Conservation (phyloP, 2,113 vertebrate species). For the Hemiscyllium ocellatum region DNA sequence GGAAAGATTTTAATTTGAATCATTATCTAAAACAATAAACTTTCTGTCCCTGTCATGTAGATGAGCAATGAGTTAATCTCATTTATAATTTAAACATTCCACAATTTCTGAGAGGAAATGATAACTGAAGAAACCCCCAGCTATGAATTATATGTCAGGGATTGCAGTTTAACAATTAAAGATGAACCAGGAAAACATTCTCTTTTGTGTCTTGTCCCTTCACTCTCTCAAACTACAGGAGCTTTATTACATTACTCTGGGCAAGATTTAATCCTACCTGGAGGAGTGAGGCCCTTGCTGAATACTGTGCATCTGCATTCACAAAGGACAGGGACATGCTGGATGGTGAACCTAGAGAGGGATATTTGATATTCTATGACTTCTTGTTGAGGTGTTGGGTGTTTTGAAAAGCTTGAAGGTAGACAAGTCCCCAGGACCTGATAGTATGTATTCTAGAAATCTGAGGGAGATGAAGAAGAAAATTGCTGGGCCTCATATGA, state of each 20-base stretch:
- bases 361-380: no score
- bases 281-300: no score
- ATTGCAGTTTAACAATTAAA: not conserved
- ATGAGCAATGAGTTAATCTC: not conserved
- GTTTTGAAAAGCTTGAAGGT: no score
- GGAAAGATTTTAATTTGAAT: not conserved
- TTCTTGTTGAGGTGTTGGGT: no score
- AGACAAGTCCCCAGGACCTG: no score
- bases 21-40: not conserved
- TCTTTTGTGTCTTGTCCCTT: not conserved
- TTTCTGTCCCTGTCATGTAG: not conserved
- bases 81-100: not conserved
- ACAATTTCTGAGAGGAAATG: not conserved
- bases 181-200: not conserved
- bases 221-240: not conserved
- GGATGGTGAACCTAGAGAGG: no score
- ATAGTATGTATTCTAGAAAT: no score
- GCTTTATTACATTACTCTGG: not conserved
- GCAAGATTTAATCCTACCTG: not conserved
- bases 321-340: no score
- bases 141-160: not conserved
- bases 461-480: no score
- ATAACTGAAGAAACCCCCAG: not conserved
- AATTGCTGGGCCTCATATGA: no score
- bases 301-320: no score